Base-by-base conservation (phyloP, 1,140 invertebrate species). In the Latrodectus geometricus region DNA sequence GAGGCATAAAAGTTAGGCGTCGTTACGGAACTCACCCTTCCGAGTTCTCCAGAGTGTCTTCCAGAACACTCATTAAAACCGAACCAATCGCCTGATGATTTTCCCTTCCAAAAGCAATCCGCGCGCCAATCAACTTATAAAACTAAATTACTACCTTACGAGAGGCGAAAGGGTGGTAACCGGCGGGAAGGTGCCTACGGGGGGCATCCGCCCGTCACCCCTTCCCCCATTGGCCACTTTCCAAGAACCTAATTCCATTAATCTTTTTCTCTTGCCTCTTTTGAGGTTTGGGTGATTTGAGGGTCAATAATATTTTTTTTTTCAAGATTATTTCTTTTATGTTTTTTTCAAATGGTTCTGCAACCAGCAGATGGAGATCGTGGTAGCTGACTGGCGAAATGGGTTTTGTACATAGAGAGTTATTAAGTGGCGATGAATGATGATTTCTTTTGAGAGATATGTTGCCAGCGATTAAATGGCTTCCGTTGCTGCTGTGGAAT, bases 201-300 rank as follows among this genome's bases (percentile, higher is more conserved):
- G 54, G 14, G 14, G 14, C 61, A 65, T 15, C 61, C 61, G 61
- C 14, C 14, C 9, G 14, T n/a, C 61, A 65, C 61, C 9, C 35
- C 35, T 5, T 35, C 35, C 50, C 9, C 21, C 11, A 54, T 81
- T 81, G 79, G 79, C 79, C 70, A 56, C 52, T 17, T 54, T 72
- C 79, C 79, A 81, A 81, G 68, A 81, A 81, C 20, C 68, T 20
- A 14, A 9, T 70, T 35, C 49, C 68, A 81, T 81, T 81, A 81
- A 81, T 81, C 79, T 81, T 49, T 56, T 49, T 56, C 79, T 68
- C 77, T 61, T 61, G 54, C 54, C 17, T 61, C 68, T 72, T 72
- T 48, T 81, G 8, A 69, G 17, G 8, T 20, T 23, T 54, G 48
- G 15, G 12, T 56, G 54, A 61, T 61, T 61, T 61, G 17, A 17